phyloP scores from a whole-genome alignment of 2,797 vertebrate genomes.

The Sebastes trivittatus region DNA sequence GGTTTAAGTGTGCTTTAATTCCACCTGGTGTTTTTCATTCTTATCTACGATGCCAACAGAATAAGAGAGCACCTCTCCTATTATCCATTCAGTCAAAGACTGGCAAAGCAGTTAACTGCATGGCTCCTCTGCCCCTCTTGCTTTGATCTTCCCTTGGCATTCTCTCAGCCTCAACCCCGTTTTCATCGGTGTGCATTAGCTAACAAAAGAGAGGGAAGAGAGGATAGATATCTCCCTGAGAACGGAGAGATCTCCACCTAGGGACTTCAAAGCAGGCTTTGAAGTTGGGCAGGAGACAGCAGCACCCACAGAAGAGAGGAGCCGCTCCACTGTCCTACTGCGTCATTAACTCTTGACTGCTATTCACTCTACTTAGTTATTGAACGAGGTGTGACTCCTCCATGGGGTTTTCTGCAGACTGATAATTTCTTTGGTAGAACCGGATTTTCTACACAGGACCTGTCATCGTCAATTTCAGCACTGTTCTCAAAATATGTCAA shows the following conservation, averaged over 20 bases:
- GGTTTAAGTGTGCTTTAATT: slow-evolving; percentile 18
- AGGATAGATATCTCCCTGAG: slow-evolving; percentile 72
- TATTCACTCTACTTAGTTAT: slow-evolving; percentile 30
- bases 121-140: slow-evolving; percentile 53
- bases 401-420: slow-evolving; percentile 1
- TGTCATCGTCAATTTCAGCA: background rate
- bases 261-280: slow-evolving; percentile 81
- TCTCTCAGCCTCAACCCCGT: slow-evolving; percentile 68
- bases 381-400: slow-evolving; percentile 28
- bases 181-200: slow-evolving; percentile 73
- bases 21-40: slow-evolving; percentile 10
- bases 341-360: slow-evolving; percentile 51
- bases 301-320: slow-evolving; percentile 48
- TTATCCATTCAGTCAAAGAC: slow-evolving; percentile 60
- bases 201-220: slow-evolving; percentile 69
- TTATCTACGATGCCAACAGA: slow-evolving; percentile 30
- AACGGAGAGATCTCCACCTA: slow-evolving; percentile 66
- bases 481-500: background rate
- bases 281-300: slow-evolving; percentile 74
- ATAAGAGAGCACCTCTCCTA: slow-evolving; percentile 17
- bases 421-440: background rate
- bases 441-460: background rate
- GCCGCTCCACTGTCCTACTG: slow-evolving; percentile 43
- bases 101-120: slow-evolving; percentile 71
- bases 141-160: slow-evolving; percentile 79